phyloP scores from a whole-genome alignment of 2,113 vertebrate genomes.

The Neotragus moschatus region DNA sequence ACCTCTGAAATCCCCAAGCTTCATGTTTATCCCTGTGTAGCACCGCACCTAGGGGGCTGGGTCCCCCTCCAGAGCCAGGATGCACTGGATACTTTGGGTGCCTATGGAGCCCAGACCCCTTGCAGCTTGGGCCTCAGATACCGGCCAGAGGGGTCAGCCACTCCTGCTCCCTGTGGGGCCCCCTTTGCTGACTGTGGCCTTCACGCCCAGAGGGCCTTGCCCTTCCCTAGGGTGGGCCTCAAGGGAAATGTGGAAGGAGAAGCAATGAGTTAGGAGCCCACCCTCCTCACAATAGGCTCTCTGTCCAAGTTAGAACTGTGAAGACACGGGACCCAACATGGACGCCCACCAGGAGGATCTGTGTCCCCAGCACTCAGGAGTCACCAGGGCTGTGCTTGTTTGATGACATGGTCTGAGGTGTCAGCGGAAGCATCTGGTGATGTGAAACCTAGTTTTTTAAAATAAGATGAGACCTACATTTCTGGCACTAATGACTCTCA shows the following conservation, averaged over 20 bases:
- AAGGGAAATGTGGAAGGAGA: not conserved
- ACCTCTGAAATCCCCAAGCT: not conserved
- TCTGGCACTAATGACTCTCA: constrained; percentile 34
- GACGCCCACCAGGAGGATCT: not conserved
- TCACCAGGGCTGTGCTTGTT: not conserved
- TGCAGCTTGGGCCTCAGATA: not conserved
- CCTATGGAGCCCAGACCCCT: not conserved
- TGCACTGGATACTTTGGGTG: no score
- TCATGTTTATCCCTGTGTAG: not conserved
- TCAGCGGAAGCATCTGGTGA: not conserved
- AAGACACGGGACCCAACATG: accelerated
- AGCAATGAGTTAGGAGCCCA: no score
- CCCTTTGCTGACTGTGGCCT: not conserved
- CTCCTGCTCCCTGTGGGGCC: not conserved
- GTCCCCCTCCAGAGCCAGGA: not conserved
- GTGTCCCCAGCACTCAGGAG: not conserved
- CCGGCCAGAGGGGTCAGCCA: not conserved
- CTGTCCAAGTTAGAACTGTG: not conserved
- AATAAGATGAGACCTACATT: not conserved
- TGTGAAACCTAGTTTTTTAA: not conserved
- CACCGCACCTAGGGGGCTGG: accelerated
- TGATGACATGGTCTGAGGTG: not conserved
- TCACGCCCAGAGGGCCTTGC: accelerated
- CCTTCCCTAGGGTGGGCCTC: not conserved
- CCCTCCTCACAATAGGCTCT: not conserved